Evolutionary conservation across 1,140 invertebrate species (phyloP).

Genomic region (Dryas iulia): DNA sequence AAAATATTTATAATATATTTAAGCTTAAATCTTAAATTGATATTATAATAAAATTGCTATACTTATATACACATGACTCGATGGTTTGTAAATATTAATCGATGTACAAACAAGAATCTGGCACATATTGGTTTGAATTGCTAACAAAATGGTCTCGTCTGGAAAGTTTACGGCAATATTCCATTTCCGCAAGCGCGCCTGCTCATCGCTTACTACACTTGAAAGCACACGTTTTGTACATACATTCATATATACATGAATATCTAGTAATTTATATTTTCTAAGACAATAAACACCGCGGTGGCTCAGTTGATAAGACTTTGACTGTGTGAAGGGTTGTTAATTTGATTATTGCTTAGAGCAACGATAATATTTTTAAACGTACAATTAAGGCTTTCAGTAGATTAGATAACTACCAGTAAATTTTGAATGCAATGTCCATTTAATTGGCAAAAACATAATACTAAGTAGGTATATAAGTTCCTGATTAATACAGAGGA

Average conservation of each 20-base stretch:
- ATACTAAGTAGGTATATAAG: no score
- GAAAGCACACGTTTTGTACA: constrained; percentile 23
- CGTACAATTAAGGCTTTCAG: no score
- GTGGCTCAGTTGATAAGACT: no score
- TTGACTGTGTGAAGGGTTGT: no score
- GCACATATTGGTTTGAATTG: constrained; percentile 15
- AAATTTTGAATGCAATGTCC: no score
- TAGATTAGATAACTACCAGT: no score
- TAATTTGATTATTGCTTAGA: no score
- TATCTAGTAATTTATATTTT: neutral
- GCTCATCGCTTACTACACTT: constrained; percentile 21
- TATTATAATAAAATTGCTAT: neutral
- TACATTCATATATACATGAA: constrained; percentile 4
- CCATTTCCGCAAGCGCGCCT: constrained; percentile 33
- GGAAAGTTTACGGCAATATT: constrained; percentile 56
- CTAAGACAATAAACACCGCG: neutral
- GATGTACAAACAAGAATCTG: constrained; percentile 12
- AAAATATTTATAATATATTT: no score
- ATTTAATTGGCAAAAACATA: no score
- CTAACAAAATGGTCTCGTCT: constrained; percentile 35
- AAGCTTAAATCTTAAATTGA: no score
- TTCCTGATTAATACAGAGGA: no score
- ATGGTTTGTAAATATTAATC: constrained; percentile 1
- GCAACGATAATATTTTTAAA: no score
- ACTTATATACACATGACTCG: neutral